These are phyloP conservation scores for Epinephelus fuscoguttatus DNA, from an alignment of 2,113 vertebrate species.

Conservation along the genomic window DNA sequence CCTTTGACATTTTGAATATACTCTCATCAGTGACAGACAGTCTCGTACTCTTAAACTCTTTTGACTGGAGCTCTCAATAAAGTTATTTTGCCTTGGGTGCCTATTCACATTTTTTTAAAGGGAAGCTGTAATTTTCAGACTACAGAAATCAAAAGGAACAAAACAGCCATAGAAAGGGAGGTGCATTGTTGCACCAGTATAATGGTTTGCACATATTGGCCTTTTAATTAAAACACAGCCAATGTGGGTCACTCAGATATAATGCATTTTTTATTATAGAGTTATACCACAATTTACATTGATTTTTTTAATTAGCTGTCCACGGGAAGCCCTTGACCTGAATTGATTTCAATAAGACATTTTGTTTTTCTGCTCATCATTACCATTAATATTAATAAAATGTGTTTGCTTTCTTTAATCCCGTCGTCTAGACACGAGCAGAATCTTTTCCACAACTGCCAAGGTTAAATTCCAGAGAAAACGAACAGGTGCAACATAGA, in stretches of 20 bases:
- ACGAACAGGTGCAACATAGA: neutral
- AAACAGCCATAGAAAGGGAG: neutral
- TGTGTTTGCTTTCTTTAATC: neutral
- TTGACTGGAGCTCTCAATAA: constrained; percentile 13
- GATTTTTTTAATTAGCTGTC: neutral
- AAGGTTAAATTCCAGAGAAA: neutral
- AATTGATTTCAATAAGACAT: constrained; percentile 5
- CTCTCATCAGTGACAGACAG: neutral
- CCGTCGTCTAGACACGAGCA: neutral
- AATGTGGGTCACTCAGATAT: neutral
- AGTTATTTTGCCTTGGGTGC: neutral
- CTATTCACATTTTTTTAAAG: constrained; percentile 12
- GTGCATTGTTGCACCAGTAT: neutral
- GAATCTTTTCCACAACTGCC: neutral
- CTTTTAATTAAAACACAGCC: neutral
- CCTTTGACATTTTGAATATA: constrained; percentile 15
- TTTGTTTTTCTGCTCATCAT: constrained; percentile 10
- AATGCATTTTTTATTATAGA: constrained; percentile 1
- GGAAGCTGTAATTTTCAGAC: constrained; percentile 14
- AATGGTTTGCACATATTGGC: neutral
- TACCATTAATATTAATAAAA: neutral
- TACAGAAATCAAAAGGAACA: neutral
- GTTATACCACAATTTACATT: constrained; percentile 27
- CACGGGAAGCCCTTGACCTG: neutral
- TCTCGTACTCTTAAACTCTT: neutral